Conservation (phyloP, 2,797 vertebrate genomes). For the Morus bassanus region DNA sequence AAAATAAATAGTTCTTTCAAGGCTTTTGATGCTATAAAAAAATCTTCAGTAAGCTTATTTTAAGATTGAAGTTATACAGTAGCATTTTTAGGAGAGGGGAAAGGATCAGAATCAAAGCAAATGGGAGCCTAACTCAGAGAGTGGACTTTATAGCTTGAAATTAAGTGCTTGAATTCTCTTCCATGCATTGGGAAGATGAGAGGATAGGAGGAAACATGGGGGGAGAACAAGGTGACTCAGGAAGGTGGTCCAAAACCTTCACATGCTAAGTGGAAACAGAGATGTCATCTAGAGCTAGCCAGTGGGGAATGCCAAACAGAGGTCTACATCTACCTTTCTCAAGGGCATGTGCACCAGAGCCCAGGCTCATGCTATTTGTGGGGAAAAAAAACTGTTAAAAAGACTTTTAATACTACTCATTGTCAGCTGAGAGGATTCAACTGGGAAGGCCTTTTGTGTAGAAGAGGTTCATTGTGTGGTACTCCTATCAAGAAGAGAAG, state of each 20-base stretch:
- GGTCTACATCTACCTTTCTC: rapidly evolving
- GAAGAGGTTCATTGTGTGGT: neutral
- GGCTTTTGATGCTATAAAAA: neutral
- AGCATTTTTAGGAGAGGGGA: neutral
- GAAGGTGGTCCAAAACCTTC: neutral
- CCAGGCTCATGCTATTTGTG: neutral
- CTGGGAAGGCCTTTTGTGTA: neutral
- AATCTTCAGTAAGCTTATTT: neutral
- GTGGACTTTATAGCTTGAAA: neutral
- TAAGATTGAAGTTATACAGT: neutral
- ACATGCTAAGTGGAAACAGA: neutral
- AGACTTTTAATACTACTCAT: neutral
- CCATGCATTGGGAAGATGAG: neutral
- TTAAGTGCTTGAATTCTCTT: neutral
- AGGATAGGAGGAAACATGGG: neutral
- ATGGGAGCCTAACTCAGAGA: neutral
- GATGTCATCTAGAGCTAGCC: neutral
- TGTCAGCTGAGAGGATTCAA: neutral
- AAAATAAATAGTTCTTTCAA: neutral
- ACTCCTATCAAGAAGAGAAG: neutral
- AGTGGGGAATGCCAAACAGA: neutral
- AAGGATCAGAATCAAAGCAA: neutral
- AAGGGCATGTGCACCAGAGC: neutral
- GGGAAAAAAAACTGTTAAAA: neutral
- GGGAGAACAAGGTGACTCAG: neutral